Evolutionary conservation across 2,797 vertebrate genomes (phyloP), one percentile per base, ranked within the genome.

Genomic region (Eulemur mongoz): DNA sequence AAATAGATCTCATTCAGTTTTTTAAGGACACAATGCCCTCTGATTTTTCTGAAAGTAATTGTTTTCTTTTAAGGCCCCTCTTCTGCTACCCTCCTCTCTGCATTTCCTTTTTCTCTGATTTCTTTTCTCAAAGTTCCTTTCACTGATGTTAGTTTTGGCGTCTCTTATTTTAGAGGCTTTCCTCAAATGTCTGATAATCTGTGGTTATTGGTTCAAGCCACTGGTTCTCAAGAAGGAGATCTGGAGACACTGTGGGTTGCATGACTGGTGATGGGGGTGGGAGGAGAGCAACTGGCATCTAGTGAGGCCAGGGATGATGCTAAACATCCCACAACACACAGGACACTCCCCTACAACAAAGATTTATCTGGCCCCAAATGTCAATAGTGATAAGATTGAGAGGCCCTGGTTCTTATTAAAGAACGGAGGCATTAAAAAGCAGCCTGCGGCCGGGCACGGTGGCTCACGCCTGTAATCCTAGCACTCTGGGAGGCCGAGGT

Each of bases 121-220:
- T 25, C 45, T 93, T 45, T 89, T 54, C 45, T 72, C 78, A 30
- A 59, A 94, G 54, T 79, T 81, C 50, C 69, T 83, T 89, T 88
- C 48, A 15, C 7, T 48, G 38, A 88, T 1, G 54, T 30, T 59
- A 43, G 40, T 83, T 96, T 72, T 48, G 57, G 38, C n/a, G 95
- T 81, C 88, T 13, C 30, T 54, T 25, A 23, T 8, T 15, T 70
- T 50, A 73, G 14, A 48, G 32, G 38, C 35, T 67, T 73, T 67
- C 69, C 48, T 72, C n/a, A 48, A n/a, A 30, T 13, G 11, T 25
- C n/a, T 91, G 73, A 70, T 1, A 48, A 23, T 48, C 10, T 61
- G 52, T 18, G 25, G 86, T 25, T 93, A 65, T 7, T 10, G 0
- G 79, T 63, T 82, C 61, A 85, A 85, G 84, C n/a, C 89, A 80